Conservation (phyloP, 2,888 invertebrate species). For the Stenodera caucasica region DNA sequence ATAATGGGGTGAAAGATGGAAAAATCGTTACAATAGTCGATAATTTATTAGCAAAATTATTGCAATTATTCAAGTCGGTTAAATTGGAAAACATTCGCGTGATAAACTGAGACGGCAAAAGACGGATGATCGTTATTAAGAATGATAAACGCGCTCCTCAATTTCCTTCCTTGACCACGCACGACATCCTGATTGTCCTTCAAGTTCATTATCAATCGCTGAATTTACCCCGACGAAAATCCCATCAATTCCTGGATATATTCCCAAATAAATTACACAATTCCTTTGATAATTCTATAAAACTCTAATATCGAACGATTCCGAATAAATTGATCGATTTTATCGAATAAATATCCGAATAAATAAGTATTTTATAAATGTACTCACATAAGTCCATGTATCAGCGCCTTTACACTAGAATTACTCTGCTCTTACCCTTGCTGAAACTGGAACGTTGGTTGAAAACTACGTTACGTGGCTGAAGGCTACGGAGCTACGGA, state of each 20-base stretch:
- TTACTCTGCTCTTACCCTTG: constrained; percentile 32
- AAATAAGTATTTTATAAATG: constrained; percentile 32
- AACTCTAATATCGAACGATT: not conserved
- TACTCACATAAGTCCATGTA: constrained; percentile 41
- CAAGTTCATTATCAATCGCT: constrained; percentile 14
- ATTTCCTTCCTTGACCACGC: constrained; percentile 19
- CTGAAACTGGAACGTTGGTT: constrained; percentile 35
- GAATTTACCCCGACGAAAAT: constrained; percentile 1
- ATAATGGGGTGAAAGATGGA: not conserved
- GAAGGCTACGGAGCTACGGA: constrained; percentile 33
- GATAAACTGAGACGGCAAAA: not conserved
- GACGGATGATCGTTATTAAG: constrained; percentile 20
- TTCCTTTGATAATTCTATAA: constrained; percentile 10
- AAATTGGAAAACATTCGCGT: constrained; percentile 9
- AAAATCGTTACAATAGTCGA: not conserved
- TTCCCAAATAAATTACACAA: not conserved
- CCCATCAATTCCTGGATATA: no score
- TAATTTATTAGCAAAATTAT: not conserved
- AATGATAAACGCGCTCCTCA: constrained; percentile 22
- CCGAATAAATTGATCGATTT: not conserved
- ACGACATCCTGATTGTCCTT: constrained; percentile 9
- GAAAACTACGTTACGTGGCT: constrained; percentile 31
- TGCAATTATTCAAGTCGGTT: not conserved
- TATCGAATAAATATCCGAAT: not conserved
- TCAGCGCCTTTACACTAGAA: constrained; percentile 31